Percentiles rank a stretch among this genome's conserved stretches.
phyloP scores from a whole-genome alignment of 2,113 vertebrate species.

The Petromus typicus region DNA sequence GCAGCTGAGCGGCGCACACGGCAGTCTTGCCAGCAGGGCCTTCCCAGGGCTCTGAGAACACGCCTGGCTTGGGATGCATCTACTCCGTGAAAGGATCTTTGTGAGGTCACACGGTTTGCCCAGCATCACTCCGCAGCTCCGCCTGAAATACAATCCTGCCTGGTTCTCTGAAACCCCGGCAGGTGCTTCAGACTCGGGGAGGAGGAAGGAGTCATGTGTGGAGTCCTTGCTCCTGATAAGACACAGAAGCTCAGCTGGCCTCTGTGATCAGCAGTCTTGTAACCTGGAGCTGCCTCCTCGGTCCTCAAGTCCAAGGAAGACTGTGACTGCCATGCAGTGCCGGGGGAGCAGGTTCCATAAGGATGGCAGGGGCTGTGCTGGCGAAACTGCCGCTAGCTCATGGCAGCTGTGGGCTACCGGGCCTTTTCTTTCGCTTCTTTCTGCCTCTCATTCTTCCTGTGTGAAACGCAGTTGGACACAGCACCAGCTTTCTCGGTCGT shows the following conservation, averaged over 20 bases:
- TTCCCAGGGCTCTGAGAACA: not conserved
- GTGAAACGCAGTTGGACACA: not conserved
- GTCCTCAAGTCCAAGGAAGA: not conserved
- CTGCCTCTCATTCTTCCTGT: not conserved
- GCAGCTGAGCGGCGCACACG: not conserved
- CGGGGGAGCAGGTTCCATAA: not conserved
- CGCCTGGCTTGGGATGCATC: conserved; percentile 16
- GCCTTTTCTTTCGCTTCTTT: not conserved
- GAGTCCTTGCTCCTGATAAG: not conserved
- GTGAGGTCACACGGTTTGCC: not conserved
- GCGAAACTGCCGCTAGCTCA: no score
- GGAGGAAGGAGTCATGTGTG: not conserved
- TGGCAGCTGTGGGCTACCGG: not conserved
- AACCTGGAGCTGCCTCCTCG: not conserved
- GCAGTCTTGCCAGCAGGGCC: not conserved
- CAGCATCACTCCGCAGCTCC: not conserved
- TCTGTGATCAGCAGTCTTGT: not conserved
- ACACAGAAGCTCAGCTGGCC: not conserved
- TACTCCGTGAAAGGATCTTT: not conserved
- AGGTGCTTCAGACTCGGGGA: not conserved
- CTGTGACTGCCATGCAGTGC: not conserved
- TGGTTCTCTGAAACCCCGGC: not conserved
- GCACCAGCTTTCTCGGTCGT: not conserved
- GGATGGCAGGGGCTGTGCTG: not conserved
- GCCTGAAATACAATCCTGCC: conserved; percentile 64